Evolutionary conservation across 1,140 invertebrate genomes (phyloP), one percentile per base, ranked within the genome.

Genomic region (Drosophila murphyi): DNA sequence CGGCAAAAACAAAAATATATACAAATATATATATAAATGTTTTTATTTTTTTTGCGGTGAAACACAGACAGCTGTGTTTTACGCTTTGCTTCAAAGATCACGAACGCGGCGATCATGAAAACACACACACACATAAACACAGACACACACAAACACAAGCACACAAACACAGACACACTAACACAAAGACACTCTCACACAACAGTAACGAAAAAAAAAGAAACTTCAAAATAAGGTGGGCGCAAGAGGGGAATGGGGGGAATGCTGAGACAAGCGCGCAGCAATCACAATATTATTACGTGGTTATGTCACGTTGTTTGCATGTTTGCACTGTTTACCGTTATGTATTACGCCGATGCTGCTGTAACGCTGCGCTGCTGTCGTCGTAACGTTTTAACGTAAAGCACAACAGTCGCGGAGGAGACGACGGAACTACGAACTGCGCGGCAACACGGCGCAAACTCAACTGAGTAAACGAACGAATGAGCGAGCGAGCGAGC

Each of bases 1-100:
- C 68, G 82, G 71, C 57, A 76, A 43, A 72, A 86, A 71, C 52
- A 73, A 67, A 63, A 75, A 50, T 20, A 56, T 28, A 50, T 45
- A 68, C 43, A 63, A 75, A 50, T 20, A 56, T 28, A 50, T 45
- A 68, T 48, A 64, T 43, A 7, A 43, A n/a, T 57, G 37, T 43
- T 41, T 6, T 41, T 31, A 37, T 20, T 56, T 12, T 56, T 80
- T 79, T 80, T 60, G 74, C 77, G 81, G 71, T 78, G 64, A 80
- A 88, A 78, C 63, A 78, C 63, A 80, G 77, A 80, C 78, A 83
- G 70, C 74, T 88, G 88, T 88, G 85, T 88, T 88, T 88, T 88
- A 81, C 85, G 85, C 89, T 88, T 88, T 88, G 86, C 85, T 88
- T 90, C 80, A 90, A 88, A 88, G 85, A 88, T 88, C 85, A 88